Percentiles rank a stretch among this genome's conserved stretches.
Conservation (phyloP, 2,797 vertebrate genomes). For the Poecilia velifera region DNA sequence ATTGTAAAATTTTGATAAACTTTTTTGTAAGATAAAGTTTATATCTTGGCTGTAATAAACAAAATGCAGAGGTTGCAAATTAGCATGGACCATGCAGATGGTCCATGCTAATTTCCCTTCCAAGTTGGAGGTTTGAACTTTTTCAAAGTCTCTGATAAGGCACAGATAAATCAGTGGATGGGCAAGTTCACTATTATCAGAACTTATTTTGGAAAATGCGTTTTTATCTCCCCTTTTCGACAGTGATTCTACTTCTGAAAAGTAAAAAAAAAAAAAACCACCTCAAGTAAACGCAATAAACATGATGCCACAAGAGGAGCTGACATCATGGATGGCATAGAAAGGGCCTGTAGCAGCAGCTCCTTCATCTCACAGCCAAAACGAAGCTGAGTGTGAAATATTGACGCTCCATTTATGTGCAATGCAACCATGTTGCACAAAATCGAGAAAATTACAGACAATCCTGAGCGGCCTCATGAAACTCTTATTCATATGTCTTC, state of each 20-base stretch:
- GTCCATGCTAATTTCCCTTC: no score
- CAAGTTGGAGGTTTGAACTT: no score
- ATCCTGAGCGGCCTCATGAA: background rate
- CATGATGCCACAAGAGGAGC: background rate
- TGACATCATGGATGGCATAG: background rate
- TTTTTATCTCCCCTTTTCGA: no score
- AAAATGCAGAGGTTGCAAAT: background rate
- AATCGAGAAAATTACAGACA: background rate
- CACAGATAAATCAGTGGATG: no score
- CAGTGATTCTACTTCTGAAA: no score
- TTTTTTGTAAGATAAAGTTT: background rate
- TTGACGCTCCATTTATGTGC: background rate
- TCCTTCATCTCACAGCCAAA: background rate
- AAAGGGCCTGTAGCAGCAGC: background rate
- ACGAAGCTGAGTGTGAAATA: background rate
- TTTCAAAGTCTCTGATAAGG: no score
- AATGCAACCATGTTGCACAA: background rate
- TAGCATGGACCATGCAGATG: no score
- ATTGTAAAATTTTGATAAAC: background rate
- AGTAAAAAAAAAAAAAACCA: no score
- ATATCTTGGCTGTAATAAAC: background rate
- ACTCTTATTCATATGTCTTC: background rate
- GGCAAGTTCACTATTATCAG: no score
- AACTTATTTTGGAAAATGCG: no score
- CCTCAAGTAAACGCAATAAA: background rate